Conservation (phyloP, 1,140 invertebrate species). For the Cotesia vestalis region DNA sequence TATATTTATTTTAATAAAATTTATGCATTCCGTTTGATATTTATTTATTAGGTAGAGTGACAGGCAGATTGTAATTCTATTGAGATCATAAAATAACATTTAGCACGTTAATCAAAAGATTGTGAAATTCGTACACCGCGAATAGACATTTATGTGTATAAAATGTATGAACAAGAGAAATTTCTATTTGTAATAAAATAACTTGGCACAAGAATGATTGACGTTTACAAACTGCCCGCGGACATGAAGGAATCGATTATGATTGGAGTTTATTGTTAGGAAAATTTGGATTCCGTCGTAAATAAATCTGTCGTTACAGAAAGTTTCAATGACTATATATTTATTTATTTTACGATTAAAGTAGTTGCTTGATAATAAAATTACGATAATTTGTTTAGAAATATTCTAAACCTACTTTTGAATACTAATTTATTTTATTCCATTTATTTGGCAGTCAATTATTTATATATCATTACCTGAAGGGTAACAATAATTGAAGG, state of each 20-base stretch:
- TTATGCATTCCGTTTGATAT: not conserved
- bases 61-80: not conserved
- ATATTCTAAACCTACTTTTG: too few relatives aligned
- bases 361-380: too few relatives aligned
- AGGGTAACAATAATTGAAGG: too few relatives aligned
- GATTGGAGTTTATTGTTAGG: constrained; percentile 14
- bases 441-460: too few relatives aligned
- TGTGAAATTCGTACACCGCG: not conserved
- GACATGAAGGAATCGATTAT: constrained; percentile 18
- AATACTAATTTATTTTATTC: too few relatives aligned
- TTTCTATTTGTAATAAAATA: constrained; percentile 20
- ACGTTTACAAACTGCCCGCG: constrained; percentile 14
- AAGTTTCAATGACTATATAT: too few relatives aligned
- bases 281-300: constrained; percentile 19
- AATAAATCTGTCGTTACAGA: not conserved
- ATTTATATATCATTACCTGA: too few relatives aligned
- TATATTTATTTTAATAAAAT: constrained; percentile 5
- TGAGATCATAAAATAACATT: not conserved
- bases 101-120: constrained; percentile 3
- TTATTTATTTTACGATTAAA: too few relatives aligned
- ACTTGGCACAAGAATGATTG: constrained; percentile 15
- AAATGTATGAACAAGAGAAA: not conserved
- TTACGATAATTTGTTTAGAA: too few relatives aligned
- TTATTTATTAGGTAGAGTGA: not conserved
- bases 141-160: constrained; percentile 1